A percentile compares a stretch with the other conserved stretches of the same genome.
These are phyloP conservation scores for Ctenodactylus gundi DNA, from an alignment of 2,113 vertebrate genomes.

Conservation along the genomic window DNA sequence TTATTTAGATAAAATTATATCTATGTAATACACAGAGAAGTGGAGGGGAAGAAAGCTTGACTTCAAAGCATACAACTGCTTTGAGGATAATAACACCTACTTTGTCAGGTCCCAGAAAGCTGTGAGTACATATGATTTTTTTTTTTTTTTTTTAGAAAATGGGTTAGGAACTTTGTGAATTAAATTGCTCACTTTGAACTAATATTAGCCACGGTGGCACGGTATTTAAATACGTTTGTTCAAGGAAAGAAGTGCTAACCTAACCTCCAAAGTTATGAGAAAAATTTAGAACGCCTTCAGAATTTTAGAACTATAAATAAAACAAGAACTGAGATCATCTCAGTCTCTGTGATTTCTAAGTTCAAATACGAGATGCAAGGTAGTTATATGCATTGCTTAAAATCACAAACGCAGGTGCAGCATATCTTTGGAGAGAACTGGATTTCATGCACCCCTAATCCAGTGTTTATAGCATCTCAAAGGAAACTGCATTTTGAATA, in stretches of 20 bases:
- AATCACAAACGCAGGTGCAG: background rate
- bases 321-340: background rate
- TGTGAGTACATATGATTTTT: background rate
- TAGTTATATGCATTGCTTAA: background rate
- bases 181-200: constrained; percentile 19
- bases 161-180: background rate
- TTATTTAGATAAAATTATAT: background rate
- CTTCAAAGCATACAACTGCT: background rate
- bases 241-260: background rate
- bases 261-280: background rate
- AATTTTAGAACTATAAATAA: constrained; percentile 1
- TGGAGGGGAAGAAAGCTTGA: constrained; percentile 15
- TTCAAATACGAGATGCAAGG: background rate
- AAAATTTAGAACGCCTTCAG: background rate
- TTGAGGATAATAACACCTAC: background rate
- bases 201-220: background rate
- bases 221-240: background rate
- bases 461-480: background rate
- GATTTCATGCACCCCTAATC: background rate
- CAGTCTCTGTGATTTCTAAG: background rate
- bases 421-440: background rate
- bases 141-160: no score
- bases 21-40: background rate
- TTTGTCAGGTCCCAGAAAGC: background rate
- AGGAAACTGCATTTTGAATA: background rate